phyloP scores from a whole-genome alignment of 2,888 invertebrate species.

The Meloe dianella region DNA sequence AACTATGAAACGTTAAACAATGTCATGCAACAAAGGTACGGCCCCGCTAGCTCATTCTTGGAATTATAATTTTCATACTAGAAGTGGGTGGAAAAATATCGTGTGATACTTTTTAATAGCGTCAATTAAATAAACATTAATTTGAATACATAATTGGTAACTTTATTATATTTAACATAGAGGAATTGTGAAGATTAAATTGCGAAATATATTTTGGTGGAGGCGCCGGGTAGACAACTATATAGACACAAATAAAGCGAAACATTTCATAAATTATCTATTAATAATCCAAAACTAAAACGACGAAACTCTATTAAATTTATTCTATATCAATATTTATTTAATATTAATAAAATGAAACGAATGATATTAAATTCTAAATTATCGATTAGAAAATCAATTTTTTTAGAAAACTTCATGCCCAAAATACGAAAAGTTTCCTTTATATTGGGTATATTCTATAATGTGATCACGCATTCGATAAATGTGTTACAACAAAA shows the following conservation, averaged over 20 bases:
- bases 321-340: background rate
- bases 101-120: background rate
- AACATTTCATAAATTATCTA: background rate
- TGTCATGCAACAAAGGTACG: slow-evolving; percentile 16
- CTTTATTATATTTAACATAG: background rate
- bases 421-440: background rate
- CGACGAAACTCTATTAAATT: too few species aligned
- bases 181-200: background rate
- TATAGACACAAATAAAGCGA: background rate
- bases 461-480: slow-evolving; percentile 23
- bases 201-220: background rate
- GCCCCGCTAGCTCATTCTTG: background rate
- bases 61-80: background rate
- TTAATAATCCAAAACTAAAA: background rate
- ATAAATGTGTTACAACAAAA: slow-evolving; percentile 31
- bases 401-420: background rate
- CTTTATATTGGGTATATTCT: background rate
- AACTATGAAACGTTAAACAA: slow-evolving; percentile 20
- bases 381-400: background rate
- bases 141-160: background rate
- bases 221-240: background rate
- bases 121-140: background rate
- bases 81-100: background rate
- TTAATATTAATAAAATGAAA: background rate
- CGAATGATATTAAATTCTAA: background rate